A percentile compares a stretch with the other conserved stretches of the same genome.
Evolutionary conservation across 2,797 vertebrate genomes (phyloP).

Genomic region (Acanthurus tractus): DNA sequence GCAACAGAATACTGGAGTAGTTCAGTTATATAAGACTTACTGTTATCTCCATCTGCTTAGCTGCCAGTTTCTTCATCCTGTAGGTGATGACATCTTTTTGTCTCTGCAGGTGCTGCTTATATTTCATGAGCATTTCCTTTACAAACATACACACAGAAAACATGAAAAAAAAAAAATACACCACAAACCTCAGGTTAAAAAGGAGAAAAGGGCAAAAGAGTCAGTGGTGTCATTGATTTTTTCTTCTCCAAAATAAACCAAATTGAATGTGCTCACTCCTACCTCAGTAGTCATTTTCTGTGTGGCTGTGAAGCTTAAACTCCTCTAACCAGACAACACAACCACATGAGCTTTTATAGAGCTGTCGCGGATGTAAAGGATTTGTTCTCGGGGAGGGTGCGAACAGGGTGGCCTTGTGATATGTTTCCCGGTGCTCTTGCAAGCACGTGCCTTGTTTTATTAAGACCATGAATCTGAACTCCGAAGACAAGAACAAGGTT

Average conservation of each 20-base stretch:
- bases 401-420: slow-evolving; percentile 25
- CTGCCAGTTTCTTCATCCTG: slow-evolving; percentile 77
- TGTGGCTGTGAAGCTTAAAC: slow-evolving; percentile 3
- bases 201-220: neutral
- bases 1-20: neutral
- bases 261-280: slow-evolving; percentile 49
- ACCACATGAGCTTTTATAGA: slow-evolving; percentile 64
- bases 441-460: slow-evolving; percentile 45
- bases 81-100: slow-evolving; percentile 69
- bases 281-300: slow-evolving; percentile 25
- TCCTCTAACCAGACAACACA: slow-evolving; percentile 5
- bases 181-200: neutral
- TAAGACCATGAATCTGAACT: slow-evolving; percentile 22
- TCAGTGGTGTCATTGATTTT: neutral
- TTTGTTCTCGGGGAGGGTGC: slow-evolving; percentile 14
- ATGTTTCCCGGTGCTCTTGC: slow-evolving; percentile 42
- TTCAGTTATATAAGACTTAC: slow-evolving; percentile 60
- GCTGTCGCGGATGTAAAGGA: slow-evolving; percentile 38
- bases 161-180: neutral
- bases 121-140: slow-evolving; percentile 67
- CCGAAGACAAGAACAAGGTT: slow-evolving; percentile 34
- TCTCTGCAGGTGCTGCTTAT: slow-evolving; percentile 69
- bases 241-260: slow-evolving; percentile 8
- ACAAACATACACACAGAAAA: slow-evolving; percentile 2
- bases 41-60: slow-evolving; percentile 73